Evolutionary conservation across 2,113 vertebrate genomes (phyloP), one percentile per base, ranked within the genome.

Genomic region (Serilophus lunatus): DNA sequence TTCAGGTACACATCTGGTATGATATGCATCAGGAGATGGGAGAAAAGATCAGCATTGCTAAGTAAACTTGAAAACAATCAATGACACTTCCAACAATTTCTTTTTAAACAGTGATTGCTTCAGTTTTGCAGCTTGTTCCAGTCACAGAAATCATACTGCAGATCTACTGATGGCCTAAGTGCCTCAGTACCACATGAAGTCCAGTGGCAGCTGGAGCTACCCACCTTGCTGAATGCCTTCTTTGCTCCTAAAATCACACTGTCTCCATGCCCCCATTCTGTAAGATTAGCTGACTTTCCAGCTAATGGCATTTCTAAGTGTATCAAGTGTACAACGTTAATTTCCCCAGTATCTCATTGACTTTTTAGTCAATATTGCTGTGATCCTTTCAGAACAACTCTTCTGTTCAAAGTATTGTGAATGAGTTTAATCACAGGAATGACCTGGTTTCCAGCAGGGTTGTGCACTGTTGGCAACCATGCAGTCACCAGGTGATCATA

Each of bases 291-390:
- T 64, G 60, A 80, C 40, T 82, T 94, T 81, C 88, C 80, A 90
- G 74, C 31, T 96, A 92, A 92, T 79, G 77, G 61, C 86, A 82
- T 92, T 95, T 96, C 81, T 57, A 87, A 96, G 85, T 65, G 82
- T 93, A 96, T 92, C 93, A 90, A 96, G 80, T 90, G 92, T 75
- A 90, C 82, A 93, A n/a, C 2, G 40, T 90, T 97, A 92, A 96
- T 96, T 96, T 96, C 88, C 90, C 92, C 69, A 93, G 82, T 76
- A 96, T 92, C 93, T 92, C 93, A 97, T 95, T 94, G 94, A 95
- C 90, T 96, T 96, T 86, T 93, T 61, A 86, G 93, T 94, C 95
- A 84, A 95, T 96, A 96, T 90, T 86, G 35, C 68, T 8, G 29
- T 86, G 94, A 96, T 96, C 80, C 80, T 94, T 96, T 90, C 77